A percentile compares a stretch with the other conserved stretches of the same genome.
phyloP scores from a whole-genome alignment of 2,113 vertebrate species.

The Lampris megalopsis region DNA sequence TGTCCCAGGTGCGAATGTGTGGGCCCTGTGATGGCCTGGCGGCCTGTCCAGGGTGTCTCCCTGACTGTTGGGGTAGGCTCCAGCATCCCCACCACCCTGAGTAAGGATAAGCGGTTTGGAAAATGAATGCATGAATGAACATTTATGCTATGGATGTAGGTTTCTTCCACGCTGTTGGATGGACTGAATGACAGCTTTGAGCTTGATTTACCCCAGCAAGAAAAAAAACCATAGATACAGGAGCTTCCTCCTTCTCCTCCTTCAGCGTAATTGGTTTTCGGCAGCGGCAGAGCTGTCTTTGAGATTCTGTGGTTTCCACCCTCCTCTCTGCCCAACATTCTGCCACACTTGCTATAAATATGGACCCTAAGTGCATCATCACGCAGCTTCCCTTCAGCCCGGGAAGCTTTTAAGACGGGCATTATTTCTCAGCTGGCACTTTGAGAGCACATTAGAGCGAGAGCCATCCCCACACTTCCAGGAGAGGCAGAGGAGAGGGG shows the following conservation, averaged over 20 bases:
- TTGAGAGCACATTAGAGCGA: conserved; percentile 56
- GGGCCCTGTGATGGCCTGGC: too few relatives aligned
- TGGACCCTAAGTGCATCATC: conserved; percentile 55
- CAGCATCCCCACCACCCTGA: too few relatives aligned
- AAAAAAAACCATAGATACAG: conserved; percentile 31
- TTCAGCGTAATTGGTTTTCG: conserved; percentile 44
- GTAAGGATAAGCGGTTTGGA: too few relatives aligned
- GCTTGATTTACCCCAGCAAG: conserved; percentile 17
- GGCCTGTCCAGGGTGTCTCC: too few relatives aligned
- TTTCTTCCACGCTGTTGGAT: conserved; percentile 1
- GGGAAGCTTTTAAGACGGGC: conserved; percentile 44
- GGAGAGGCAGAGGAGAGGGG: conserved; percentile 23
- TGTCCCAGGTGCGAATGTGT: too few relatives aligned
- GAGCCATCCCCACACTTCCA: conserved; percentile 48
- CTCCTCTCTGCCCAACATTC: conserved; percentile 41
- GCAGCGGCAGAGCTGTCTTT: conserved; percentile 26
- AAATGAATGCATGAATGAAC: neutral
- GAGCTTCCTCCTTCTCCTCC: conserved; percentile 13
- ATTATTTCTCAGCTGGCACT: conserved; percentile 49
- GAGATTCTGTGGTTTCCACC: conserved; percentile 42
- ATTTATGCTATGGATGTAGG: neutral
- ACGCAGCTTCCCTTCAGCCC: conserved; percentile 42
- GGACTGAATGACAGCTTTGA: conserved; percentile 8
- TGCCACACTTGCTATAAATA: conserved; percentile 66
- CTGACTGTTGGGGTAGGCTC: too few relatives aligned